A percentile compares a stretch with the other conserved stretches of the same genome.
These are phyloP conservation scores for Papilio elwesi DNA, from an alignment of 2,888 invertebrate species.

Conservation along the genomic window DNA sequence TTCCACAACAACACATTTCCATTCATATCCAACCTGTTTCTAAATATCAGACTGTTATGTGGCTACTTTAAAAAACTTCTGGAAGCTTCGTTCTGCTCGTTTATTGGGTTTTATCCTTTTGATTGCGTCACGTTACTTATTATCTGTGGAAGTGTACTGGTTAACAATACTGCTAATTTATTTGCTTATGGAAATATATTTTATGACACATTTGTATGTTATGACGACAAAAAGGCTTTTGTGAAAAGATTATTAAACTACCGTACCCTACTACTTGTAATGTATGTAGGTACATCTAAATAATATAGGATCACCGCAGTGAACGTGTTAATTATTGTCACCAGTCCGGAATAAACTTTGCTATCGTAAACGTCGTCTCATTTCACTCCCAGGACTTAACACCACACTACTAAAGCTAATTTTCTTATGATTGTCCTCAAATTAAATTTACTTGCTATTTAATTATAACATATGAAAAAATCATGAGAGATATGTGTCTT, in stretches of 20 bases:
- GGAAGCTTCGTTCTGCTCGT: conserved; percentile 6
- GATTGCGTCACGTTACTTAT: neutral
- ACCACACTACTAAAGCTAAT: no score
- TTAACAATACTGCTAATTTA: neutral
- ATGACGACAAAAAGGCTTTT: no score
- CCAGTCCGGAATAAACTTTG: no score
- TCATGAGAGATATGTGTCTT: neutral
- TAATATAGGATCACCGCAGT: no score
- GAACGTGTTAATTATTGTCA: no score
- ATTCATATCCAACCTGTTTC: conserved; percentile 25
- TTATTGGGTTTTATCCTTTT: conserved; percentile 13
- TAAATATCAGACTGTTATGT: conserved; percentile 24
- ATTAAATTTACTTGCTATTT: neutral
- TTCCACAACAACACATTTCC: conserved; percentile 12
- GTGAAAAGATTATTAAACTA: no score
- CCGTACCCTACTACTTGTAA: no score
- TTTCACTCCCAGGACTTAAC: no score
- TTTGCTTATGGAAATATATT: neutral
- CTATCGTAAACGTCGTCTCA: no score
- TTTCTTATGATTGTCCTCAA: no score
- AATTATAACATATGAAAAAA: neutral
- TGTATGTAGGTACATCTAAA: no score
- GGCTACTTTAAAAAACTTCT: conserved; percentile 9
- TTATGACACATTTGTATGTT: no score
- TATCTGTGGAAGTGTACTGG: neutral